Base-by-base conservation (phyloP, 2,113 vertebrate genomes). In the Hippocampus zosterae region DNA sequence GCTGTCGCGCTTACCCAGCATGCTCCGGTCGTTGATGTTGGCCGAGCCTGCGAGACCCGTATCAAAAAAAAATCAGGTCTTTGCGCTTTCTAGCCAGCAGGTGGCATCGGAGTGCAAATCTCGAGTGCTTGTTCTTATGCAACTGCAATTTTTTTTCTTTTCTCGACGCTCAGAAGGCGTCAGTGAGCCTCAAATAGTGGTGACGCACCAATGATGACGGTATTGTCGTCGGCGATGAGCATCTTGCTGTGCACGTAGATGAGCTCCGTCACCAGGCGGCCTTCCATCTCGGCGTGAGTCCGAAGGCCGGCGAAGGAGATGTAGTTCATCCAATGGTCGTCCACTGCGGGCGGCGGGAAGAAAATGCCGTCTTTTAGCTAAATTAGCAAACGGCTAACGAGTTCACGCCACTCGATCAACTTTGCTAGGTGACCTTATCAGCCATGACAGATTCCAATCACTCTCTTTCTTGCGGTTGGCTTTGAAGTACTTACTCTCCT, bases 241-340 rank as follows among this genome's bases (percentile, higher is more conserved):
- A 99, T 83, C 89, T 99, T 99, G 93, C 97, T 99, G 91, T 99
- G 97, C 73, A 99, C 95, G 8, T 99, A 99, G 89, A 99, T 96
- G 80, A 99, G 94, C 85, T 99, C 97, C 0, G 96, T 97, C 70
- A 99, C 93, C 1, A 98, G 91, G 1, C 88, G 94, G 19, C 95
- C 96, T 79, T 96, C 95, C 78, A 99, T 81, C 81, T 96, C 95
- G 0, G 95, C 92, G 0, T 98, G 94, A 16, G 97, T 99, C 80
- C 97, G 90, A 76, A 99, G 92, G 13, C 97, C 95, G 60, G 94
- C 95, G 71, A 99, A 97, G 0, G 96, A 98, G 73, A 99, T 96
- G 90, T 98, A 99, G 89, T 99, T 97, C 90, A 98, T 97, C 97
- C 97, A 99, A 67, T 96, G 93, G 68, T 99, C 91, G 33, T 95